Evolutionary conservation across 1,140 invertebrate genomes (phyloP).

Genomic region (roundworm (Caenorhabditis elegans)): WBcel235 BX284605.5:17652001-17652500

Average conservation of each 20-base stretch:
- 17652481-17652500: too few species aligned
- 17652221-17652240: background rate
- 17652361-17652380: too few species aligned
- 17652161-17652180: background rate
- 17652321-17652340: too few species aligned
- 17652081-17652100: background rate
- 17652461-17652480: too few species aligned
- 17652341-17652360: too few species aligned
- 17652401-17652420: too few species aligned
- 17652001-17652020: background rate
- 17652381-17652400: too few species aligned
- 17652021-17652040: background rate
- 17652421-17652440: too few species aligned
- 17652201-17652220: background rate
- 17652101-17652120: background rate
- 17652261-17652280: background rate
- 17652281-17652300: background rate
- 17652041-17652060: background rate
- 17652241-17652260: background rate
- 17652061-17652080: background rate
- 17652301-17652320: background rate
- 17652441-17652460: too few species aligned
- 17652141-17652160: background rate
- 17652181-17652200: background rate
- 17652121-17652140: background rate